Conservation (phyloP, 92 coral and sea anemone genomes). For the Phenganax marumi region DNA sequence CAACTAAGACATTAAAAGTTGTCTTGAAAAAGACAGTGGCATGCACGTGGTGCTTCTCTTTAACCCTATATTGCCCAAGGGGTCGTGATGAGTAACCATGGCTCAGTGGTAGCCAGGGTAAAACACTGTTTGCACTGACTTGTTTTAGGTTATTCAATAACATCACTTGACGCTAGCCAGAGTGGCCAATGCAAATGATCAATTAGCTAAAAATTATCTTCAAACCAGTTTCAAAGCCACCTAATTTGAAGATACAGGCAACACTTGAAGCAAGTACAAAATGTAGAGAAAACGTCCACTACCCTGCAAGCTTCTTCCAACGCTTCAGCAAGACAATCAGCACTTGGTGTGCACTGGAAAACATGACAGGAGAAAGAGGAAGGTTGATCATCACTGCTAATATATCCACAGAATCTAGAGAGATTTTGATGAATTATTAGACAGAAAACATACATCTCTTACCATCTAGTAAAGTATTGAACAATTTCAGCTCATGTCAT, state of each 20-base stretch:
- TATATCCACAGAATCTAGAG: slow-evolving; percentile 82
- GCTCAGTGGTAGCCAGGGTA: too few relatives aligned
- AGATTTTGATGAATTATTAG: background rate
- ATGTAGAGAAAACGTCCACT: background rate
- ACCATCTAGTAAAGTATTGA: background rate
- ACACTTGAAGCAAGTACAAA: background rate
- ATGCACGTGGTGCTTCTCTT: too few relatives aligned
- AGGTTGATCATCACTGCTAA: slow-evolving; percentile 72
- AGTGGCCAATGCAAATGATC: background rate
- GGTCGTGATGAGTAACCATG: too few relatives aligned
- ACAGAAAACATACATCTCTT: background rate
- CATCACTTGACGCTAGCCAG: too few relatives aligned
- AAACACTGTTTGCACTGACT: too few relatives aligned
- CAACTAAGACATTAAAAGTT: too few relatives aligned
- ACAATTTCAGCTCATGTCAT: too few relatives aligned
- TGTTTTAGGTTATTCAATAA: too few relatives aligned
- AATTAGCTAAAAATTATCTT: background rate
- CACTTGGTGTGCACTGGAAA: slow-evolving; percentile 86
- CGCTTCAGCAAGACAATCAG: slow-evolving; percentile 85
- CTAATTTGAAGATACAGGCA: background rate
- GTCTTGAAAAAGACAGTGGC: too few relatives aligned
- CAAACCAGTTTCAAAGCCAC: background rate
- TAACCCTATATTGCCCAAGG: too few relatives aligned
- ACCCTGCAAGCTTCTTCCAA: slow-evolving; percentile 97
- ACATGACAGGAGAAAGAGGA: slow-evolving; percentile 74